phyloP scores from a whole-genome alignment of 2,888 invertebrate genomes.

The Orthonevra nobilis region DNA sequence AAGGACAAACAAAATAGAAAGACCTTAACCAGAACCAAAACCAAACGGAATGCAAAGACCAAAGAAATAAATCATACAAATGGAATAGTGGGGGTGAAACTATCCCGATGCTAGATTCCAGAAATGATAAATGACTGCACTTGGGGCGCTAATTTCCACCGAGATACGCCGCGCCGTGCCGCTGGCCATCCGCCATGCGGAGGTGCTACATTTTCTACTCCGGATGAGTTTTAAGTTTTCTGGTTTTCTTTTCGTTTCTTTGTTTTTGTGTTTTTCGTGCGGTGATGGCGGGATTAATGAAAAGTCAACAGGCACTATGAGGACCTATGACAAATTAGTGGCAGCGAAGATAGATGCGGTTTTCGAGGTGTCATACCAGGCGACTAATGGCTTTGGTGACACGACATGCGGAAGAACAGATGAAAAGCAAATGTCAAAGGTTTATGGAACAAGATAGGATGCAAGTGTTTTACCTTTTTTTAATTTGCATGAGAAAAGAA shows the following conservation, averaged over 20 bases:
- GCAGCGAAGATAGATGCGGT: slow-evolving; percentile 65
- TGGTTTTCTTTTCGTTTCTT: not conserved
- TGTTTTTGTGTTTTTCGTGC: not conserved
- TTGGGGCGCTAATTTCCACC: slow-evolving; percentile 68
- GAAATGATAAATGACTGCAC: slow-evolving; percentile 70
- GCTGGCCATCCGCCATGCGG: too few relatives aligned
- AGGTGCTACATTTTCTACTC: slow-evolving; percentile 48
- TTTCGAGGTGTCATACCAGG: slow-evolving; percentile 60
- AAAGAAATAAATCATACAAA: slow-evolving; percentile 66
- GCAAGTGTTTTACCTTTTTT: too few relatives aligned
- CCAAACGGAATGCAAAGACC: slow-evolving; percentile 41
- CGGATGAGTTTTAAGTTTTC: slow-evolving; percentile 19
- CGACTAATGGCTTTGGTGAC: slow-evolving; percentile 69
- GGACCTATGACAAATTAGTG: slow-evolving; percentile 66
- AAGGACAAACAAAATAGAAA: slow-evolving; percentile 4
- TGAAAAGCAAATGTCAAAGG: slow-evolving; percentile 57
- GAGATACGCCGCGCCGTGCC: too few relatives aligned
- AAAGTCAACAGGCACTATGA: slow-evolving; percentile 67
- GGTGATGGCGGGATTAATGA: slow-evolving; percentile 62
- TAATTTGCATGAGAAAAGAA: too few relatives aligned
- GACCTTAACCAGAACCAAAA: too few relatives aligned
- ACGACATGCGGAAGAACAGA: slow-evolving; percentile 56
- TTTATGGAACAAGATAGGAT: too few relatives aligned
- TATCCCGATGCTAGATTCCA: slow-evolving; percentile 65
- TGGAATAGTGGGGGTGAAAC: slow-evolving; percentile 57